phyloP scores from a whole-genome alignment of 2,888 invertebrate genomes.

The Sesia apiformis region DNA sequence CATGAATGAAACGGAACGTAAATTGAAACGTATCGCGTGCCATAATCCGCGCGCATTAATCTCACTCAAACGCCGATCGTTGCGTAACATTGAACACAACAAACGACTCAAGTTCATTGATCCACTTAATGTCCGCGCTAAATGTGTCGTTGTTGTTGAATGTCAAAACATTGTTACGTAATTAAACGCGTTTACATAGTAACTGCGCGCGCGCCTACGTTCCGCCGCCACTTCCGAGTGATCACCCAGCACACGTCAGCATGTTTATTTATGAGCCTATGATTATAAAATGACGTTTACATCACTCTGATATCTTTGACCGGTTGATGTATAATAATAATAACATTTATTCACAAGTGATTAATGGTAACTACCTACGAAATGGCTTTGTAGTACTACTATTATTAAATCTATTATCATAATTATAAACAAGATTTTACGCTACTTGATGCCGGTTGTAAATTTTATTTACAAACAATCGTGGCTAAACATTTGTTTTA shows the following conservation, averaged over 20 bases:
- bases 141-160: conserved; percentile 68
- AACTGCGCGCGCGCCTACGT: conserved; percentile 35
- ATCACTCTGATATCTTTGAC: conserved; percentile 66
- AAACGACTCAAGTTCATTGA: conserved; percentile 73
- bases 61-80: conserved; percentile 70
- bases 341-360: conserved; percentile 63
- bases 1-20: conserved; percentile 72
- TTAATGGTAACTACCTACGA: conserved; percentile 66
- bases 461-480: conserved; percentile 1
- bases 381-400: conserved; percentile 65
- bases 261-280: conserved; percentile 71
- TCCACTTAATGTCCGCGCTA: conserved; percentile 69
- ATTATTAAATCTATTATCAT: conserved; percentile 60
- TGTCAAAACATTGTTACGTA: conserved; percentile 71
- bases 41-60: conserved; percentile 73
- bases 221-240: conserved; percentile 17
- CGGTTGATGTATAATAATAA: conserved; percentile 61
- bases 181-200: conserved; percentile 51
- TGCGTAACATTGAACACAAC: conserved; percentile 55
- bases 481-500: not conserved
- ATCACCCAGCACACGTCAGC: conserved; percentile 41
- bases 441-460: conserved; percentile 56
- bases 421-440: conserved; percentile 71
- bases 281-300: conserved; percentile 72
- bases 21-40: conserved; percentile 74